A percentile compares a stretch with the other conserved stretches of the same genome.
Conservation (phyloP, 2,113 vertebrate genomes). For the Callocephalon fimbriatum region DNA sequence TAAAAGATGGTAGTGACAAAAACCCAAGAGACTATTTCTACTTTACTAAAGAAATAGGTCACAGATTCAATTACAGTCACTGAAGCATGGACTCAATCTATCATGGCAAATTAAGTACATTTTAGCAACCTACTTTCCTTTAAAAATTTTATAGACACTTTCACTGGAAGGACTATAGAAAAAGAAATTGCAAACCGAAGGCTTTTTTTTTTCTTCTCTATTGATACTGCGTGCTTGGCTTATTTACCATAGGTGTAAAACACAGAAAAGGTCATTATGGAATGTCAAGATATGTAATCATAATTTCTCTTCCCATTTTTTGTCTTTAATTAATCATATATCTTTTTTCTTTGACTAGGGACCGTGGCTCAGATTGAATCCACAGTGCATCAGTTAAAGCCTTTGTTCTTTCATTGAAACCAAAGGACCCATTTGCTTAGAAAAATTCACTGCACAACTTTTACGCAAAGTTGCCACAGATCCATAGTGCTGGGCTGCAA, state of each 20-base stretch:
- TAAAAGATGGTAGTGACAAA: slow-evolving; percentile 98
- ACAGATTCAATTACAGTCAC: slow-evolving; percentile 99
- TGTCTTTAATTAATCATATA: slow-evolving; percentile 71
- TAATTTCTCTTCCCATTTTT: slow-evolving; percentile 55
- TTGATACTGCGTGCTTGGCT: slow-evolving; percentile 61
- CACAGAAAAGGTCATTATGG: slow-evolving; percentile 72
- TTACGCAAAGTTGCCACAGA: slow-evolving; percentile 52
- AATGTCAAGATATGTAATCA: slow-evolving; percentile 51
- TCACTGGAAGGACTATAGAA: slow-evolving; percentile 89
- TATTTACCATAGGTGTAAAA: slow-evolving; percentile 75
- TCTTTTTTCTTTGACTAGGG: slow-evolving; percentile 59
- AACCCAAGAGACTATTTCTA: slow-evolving; percentile 98
- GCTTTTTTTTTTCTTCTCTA: not conserved
- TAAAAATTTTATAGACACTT: slow-evolving; percentile 99
- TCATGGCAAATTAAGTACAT: slow-evolving; percentile 99
- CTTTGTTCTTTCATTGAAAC: slow-evolving; percentile 55
- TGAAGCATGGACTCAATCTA: slow-evolving; percentile 99
- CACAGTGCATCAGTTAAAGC: not conserved
- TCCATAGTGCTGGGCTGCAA: slow-evolving; percentile 32
- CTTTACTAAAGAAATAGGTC: slow-evolving; percentile 99
- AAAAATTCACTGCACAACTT: slow-evolving; percentile 46
- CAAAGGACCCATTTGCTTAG: slow-evolving; percentile 2
- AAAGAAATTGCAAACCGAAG: slow-evolving; percentile 82
- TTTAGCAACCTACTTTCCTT: slow-evolving; percentile 99
- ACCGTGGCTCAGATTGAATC: slow-evolving; percentile 22